phyloP scores from a whole-genome alignment of 2,797 vertebrate genomes.

The Sebastes reedi region DNA sequence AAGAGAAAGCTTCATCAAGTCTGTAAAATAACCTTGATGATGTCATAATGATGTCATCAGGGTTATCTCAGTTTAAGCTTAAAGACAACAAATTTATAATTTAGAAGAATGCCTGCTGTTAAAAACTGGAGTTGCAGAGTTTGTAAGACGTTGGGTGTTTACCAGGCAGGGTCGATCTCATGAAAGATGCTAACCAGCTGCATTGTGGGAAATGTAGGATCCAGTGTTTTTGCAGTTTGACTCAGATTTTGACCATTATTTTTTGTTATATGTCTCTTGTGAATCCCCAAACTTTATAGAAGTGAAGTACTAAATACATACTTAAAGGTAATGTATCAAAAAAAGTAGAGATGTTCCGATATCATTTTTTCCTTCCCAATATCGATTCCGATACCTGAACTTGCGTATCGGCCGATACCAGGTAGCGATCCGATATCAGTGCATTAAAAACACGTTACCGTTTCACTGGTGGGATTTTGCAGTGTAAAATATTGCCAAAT shows the following conservation, averaged over 20 bases:
- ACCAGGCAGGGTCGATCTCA: neutral
- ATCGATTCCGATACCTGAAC: too few species aligned
- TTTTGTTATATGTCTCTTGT: too few species aligned
- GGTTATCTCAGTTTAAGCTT: neutral
- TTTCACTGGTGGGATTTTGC: neutral
- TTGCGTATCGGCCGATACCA: too few species aligned
- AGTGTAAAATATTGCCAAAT: neutral
- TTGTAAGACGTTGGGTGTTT: neutral
- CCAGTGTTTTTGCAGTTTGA: neutral
- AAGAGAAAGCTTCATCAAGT: neutral
- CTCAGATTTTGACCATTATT: neutral
- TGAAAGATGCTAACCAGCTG: neutral
- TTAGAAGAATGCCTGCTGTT: neutral
- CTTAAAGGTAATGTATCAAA: too few species aligned
- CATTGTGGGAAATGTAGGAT: neutral
- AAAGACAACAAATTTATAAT: too few species aligned
- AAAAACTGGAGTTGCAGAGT: neutral
- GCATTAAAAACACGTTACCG: too few species aligned
- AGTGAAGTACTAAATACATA: too few species aligned
- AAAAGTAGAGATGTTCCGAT: too few species aligned
- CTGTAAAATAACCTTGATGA: neutral
- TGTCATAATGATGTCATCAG: neutral
- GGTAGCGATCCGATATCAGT: too few species aligned
- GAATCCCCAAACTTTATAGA: too few species aligned
- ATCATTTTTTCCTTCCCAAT: too few species aligned